Conservation (phyloP, 2,113 vertebrate genomes). For the Phocoena sinus region DNA sequence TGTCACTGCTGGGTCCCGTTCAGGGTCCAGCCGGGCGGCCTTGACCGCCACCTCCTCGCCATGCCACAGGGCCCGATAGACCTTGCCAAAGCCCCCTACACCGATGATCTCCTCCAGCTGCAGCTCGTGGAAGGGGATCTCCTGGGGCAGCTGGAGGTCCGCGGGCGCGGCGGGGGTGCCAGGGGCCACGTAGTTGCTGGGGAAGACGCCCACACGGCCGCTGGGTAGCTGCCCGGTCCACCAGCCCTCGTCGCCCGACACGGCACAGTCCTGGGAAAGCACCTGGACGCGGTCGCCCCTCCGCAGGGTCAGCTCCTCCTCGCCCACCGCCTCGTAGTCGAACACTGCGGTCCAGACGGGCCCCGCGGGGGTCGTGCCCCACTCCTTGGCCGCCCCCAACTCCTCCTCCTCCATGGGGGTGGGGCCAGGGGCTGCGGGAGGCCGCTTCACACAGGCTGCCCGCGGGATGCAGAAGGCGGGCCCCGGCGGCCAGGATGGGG, state of each 20-base stretch:
- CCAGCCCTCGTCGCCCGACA: conserved; percentile 94
- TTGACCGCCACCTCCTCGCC: conserved; percentile 90
- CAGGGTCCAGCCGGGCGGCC: conserved; percentile 90
- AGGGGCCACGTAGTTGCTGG: conserved; percentile 88
- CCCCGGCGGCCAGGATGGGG: conserved; percentile 25
- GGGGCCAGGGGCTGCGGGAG: conserved; percentile 66
- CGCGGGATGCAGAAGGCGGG: conserved; percentile 47
- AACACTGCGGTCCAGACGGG: conserved; percentile 91
- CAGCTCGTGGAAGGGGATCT: conserved; percentile 90
- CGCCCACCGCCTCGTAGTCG: conserved; percentile 91
- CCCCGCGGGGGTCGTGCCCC: conserved; percentile 65
- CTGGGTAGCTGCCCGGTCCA: conserved; percentile 92
- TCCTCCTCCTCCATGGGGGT: conserved; percentile 73
- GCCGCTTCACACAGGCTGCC: conserved; percentile 63
- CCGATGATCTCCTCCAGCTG: conserved; percentile 91
- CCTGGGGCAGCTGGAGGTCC: conserved; percentile 76
- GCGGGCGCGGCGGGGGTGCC: conserved; percentile 50
- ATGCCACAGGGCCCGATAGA: conserved; percentile 89
- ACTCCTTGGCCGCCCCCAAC: conserved; percentile 41
- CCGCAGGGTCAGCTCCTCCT: conserved; percentile 90
- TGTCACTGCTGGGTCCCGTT: conserved; percentile 87
- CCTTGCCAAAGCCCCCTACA: conserved; percentile 92
- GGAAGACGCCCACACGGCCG: conserved; percentile 93
- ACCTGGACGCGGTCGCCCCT: conserved; percentile 91
- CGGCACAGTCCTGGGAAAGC: conserved; percentile 91